These are phyloP conservation scores for Drosophila melanocephala DNA, from an alignment of 2,888 invertebrate species.

Conservation along the genomic window DNA sequence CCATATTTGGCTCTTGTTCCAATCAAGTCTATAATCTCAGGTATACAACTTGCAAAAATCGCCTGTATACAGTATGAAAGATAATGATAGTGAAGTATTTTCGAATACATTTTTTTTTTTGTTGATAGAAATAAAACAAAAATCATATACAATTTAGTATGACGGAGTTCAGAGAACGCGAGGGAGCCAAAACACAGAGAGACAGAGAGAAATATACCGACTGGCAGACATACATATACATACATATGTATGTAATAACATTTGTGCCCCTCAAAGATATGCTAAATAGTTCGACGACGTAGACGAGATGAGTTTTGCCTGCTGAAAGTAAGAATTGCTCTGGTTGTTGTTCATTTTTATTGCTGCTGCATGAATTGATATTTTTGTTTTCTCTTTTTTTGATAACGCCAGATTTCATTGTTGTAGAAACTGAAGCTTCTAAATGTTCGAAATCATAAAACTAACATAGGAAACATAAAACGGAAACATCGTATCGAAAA, in stretches of 20 bases:
- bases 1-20: slow-evolving; percentile 99
- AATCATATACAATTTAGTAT: slow-evolving; percentile 51
- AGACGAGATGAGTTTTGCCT: slow-evolving; percentile 23
- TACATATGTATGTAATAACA: slow-evolving; percentile 6
- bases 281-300: slow-evolving; percentile 29
- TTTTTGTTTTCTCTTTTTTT: slow-evolving; percentile 25
- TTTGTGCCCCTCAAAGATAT: slow-evolving; percentile 31
- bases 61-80: slow-evolving; percentile 89
- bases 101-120: slow-evolving; percentile 50
- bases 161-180: slow-evolving; percentile 40
- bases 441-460: slow-evolving; percentile 41
- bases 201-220: slow-evolving; percentile 24
- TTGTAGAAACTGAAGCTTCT: slow-evolving; percentile 34
- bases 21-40: slow-evolving; percentile 99
- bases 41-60: slow-evolving; percentile 99
- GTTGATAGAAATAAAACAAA: slow-evolving; percentile 59
- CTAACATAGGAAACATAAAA: slow-evolving; percentile 36
- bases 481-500: slow-evolving; percentile 31
- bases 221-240: slow-evolving; percentile 17
- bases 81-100: slow-evolving; percentile 83
- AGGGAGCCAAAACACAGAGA: slow-evolving; percentile 23
- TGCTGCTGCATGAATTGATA: slow-evolving; percentile 22
- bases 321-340: slow-evolving; percentile 26
- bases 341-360: slow-evolving; percentile 34
- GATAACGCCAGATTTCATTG: slow-evolving; percentile 35